Evolutionary conservation across 2,888 invertebrate genomes (phyloP), one percentile per base, ranked within the genome.

Genomic region (Zaprionus lineosus): DNA sequence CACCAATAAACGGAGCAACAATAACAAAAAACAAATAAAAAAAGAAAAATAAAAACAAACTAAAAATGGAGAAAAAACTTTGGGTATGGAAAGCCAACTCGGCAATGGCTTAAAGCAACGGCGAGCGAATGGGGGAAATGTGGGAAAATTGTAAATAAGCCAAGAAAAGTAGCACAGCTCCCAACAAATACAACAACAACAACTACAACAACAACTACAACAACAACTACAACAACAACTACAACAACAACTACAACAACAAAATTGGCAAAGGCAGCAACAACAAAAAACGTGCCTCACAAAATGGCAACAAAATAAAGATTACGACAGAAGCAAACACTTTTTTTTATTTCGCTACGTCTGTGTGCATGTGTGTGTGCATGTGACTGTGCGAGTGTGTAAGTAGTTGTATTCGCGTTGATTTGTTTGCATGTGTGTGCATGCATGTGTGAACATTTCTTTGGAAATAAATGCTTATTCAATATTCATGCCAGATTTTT

Each of bases 61-160:
- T n/a, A n/a, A n/a, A n/a, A n/a, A n/a, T n/a, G 16, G 52, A 51
- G 37, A 48, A 59, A 31, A 46, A 70, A 52, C 44, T 26, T 24
- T 8, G 26, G 43, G 56, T 15, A 68, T 41, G 58, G 48, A 60
- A 46, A 46, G 53, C 34, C 34, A 58, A 51, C 47, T 61, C 43
- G 53, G 57, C 61, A 58, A 41, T 51, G 65, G 43, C 55, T 44
- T 51, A 73, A 60, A 51, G 62, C 65, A n/a, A n/a, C n/a, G n/a
- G n/a, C 48, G 50, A 34, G 47, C 33, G 11, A 57, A 43, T 41
- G n/a, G n/a, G n/a, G n/a, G n/a, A 64, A 78, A 78, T 74, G 72
- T 74, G 70, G 61, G 72, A 72, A 78, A 72, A 47, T 64, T 71
- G 61, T 68, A 68, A 72, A 74, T 78, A 74, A 68, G 55, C 46